Conservation (phyloP, 1,140 invertebrate species). For the Temnothorax curvispinosus region DNA sequence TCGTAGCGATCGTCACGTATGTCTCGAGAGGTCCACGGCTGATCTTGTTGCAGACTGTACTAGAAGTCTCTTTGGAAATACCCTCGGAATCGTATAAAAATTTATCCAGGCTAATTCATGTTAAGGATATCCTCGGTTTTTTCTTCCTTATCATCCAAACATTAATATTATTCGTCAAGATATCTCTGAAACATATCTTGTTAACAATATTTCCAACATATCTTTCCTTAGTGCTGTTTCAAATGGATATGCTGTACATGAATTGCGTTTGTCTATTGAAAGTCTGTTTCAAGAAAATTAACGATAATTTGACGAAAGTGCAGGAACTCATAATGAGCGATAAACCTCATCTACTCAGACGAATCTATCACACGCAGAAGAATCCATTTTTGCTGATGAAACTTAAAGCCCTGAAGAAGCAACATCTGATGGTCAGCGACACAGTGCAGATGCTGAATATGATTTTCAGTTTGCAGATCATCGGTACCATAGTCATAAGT, state of each 20-base stretch:
- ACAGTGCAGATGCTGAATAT: slow-evolving; percentile 75
- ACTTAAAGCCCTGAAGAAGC: slow-evolving; percentile 75
- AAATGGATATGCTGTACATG: slow-evolving; percentile 78
- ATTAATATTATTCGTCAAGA: slow-evolving; percentile 54
- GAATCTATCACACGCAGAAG: slow-evolving; percentile 70
- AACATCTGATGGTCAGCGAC: slow-evolving; percentile 78
- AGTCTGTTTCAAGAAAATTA: slow-evolving; percentile 76
- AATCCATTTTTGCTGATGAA: slow-evolving; percentile 77
- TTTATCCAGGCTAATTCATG: slow-evolving; percentile 72
- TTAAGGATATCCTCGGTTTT: slow-evolving; percentile 77
- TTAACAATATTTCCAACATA: slow-evolving; percentile 62
- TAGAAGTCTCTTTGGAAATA: slow-evolving; percentile 64
- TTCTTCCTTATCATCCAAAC: slow-evolving; percentile 58
- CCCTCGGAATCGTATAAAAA: slow-evolving; percentile 65
- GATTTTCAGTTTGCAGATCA: slow-evolving; percentile 75
- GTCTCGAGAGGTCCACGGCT: slow-evolving; percentile 49
- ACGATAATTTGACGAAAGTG: slow-evolving; percentile 69
- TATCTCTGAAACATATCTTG: background rate
- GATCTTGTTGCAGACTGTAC: slow-evolving; percentile 67
- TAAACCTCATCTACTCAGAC: slow-evolving; percentile 72
- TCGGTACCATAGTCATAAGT: slow-evolving; percentile 69
- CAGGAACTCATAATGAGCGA: slow-evolving; percentile 61
- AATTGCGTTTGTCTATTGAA: slow-evolving; percentile 76
- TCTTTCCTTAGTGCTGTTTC: slow-evolving; percentile 64
- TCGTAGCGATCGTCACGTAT: slow-evolving; percentile 58